Evolutionary conservation across 2,113 vertebrate species (phyloP).

Genomic region (Typhlomys cinereus): DNA sequence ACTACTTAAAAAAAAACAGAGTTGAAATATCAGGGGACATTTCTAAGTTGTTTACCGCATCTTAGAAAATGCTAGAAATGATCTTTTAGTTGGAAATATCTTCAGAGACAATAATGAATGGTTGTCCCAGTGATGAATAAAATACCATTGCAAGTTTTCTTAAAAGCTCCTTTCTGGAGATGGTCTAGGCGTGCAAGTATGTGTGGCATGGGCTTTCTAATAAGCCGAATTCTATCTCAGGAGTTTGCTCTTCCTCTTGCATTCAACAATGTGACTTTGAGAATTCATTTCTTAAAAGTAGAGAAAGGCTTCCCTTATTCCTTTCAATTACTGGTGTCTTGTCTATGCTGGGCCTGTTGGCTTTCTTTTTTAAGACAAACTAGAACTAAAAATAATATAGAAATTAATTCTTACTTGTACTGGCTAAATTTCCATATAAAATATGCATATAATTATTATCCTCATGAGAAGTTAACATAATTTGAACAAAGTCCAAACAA

Average conservation of each 20-base stretch:
- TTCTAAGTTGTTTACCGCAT: constrained; percentile 22
- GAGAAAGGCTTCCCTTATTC: not conserved
- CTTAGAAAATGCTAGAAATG: constrained; percentile 41
- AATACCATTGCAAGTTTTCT: too few relatives aligned
- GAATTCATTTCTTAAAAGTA: not conserved
- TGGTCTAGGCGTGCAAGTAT: not conserved
- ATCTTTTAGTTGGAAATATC: not conserved
- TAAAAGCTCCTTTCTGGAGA: not conserved
- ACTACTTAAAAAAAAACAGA: not conserved
- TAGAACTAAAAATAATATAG: not conserved
- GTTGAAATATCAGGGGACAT: not conserved
- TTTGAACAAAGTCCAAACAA: not conserved
- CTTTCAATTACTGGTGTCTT: not conserved
- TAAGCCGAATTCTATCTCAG: not conserved
- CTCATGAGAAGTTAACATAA: constrained; percentile 36
- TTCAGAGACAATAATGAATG: not conserved
- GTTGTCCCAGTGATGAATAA: not conserved
- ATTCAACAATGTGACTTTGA: not conserved
- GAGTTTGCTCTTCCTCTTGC: not conserved
- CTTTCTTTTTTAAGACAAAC: not conserved
- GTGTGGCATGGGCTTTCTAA: not conserved
- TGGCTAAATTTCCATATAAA: not conserved
- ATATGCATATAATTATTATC: not conserved
- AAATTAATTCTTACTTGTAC: constrained; percentile 36
- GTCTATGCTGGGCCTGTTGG: not conserved